Base-by-base conservation (phyloP, 2,113 vertebrate species). In the Sturnus vulgaris region DNA sequence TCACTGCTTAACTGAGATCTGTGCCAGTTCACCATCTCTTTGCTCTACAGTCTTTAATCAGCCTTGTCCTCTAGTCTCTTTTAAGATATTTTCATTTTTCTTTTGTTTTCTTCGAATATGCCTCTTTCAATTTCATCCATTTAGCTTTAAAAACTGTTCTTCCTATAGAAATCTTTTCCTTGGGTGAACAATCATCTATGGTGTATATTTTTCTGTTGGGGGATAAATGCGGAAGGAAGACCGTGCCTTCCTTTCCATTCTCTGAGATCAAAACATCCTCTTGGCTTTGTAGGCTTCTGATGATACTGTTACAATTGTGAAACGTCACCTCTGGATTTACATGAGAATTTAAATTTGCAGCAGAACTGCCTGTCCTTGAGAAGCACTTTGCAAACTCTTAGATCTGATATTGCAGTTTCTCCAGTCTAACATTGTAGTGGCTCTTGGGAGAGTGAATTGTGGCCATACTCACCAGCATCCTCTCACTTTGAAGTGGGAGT, bases 31-130 rank as follows among this genome's bases (percentile, higher is more conserved):
- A 56, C 61, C 1, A 0, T 73, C 25, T 82, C 63, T 93, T 82
- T 86, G 49, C 83, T 93, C 59, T 57, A 4, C 24, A 57, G 40
- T 86, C 75, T 90, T 92, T 83, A 94, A 66, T 90, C 33, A 73
- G 56, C 50, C 23, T 92, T 73, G 44, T 85, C 44, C 49, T 76
- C 24, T 69, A 37, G 8, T 49, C 31, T 88, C 14, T 86, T 88
- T 65, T 35, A 73, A 49, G 33, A 14, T 55, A 35, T 70, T 87
- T 68, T 82, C 14, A 56, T 87, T 89, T 75, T 66, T 21, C 37
- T 85, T 79, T 82, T 63, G 5, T 70, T 87, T 93, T 47, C 28
- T 93, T 61, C 21, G 7, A 90, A 57, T 53, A 31, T 53, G 3
- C 9, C 15, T 94, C 49, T 65, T 85, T 53, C 2, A 2, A 12